Evolutionary conservation across 92 coral and sea anemone genomes (phyloP).

Genomic region (Diadumene lineata): DNA sequence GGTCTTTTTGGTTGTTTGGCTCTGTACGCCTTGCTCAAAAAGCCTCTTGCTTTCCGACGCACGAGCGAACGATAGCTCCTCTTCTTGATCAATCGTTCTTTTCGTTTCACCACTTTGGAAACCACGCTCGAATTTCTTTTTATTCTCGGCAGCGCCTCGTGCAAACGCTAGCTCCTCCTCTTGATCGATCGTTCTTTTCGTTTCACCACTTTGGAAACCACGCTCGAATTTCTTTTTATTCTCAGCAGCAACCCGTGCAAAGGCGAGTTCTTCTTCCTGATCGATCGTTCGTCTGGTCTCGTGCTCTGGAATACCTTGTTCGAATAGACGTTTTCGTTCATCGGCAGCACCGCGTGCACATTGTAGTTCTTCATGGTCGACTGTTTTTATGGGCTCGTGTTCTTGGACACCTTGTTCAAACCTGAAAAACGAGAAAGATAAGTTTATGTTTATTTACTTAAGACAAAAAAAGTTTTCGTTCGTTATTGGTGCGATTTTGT

Average conservation of each 20-base stretch:
- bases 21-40: conserved; percentile 33
- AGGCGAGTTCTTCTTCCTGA: conserved; percentile 8
- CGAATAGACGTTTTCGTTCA: conserved; percentile 54
- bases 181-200: conserved; percentile 55
- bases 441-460: not conserved
- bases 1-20: not conserved
- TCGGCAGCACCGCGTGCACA: too few species aligned
- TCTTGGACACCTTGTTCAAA: not conserved
- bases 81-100: conserved; percentile 62
- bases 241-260: not conserved
- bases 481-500: too few species aligned
- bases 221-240: conserved; percentile 42
- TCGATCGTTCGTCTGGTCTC: conserved; percentile 38
- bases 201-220: conserved; percentile 41
- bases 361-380: too few species aligned
- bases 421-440: not conserved
- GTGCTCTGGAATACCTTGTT: conserved; percentile 51
- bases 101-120: conserved; percentile 45
- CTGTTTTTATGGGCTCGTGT: not conserved
- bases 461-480: too few species aligned
- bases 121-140: conserved; percentile 66
- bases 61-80: conserved; percentile 49
- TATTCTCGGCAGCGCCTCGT: conserved; percentile 53
- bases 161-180: conserved; percentile 56
- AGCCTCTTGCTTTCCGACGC: conserved; percentile 7